Evolutionary conservation across 2,113 vertebrate species (phyloP), one percentile per base, ranked within the genome.

Genomic region (Lophura nycthemera): DNA sequence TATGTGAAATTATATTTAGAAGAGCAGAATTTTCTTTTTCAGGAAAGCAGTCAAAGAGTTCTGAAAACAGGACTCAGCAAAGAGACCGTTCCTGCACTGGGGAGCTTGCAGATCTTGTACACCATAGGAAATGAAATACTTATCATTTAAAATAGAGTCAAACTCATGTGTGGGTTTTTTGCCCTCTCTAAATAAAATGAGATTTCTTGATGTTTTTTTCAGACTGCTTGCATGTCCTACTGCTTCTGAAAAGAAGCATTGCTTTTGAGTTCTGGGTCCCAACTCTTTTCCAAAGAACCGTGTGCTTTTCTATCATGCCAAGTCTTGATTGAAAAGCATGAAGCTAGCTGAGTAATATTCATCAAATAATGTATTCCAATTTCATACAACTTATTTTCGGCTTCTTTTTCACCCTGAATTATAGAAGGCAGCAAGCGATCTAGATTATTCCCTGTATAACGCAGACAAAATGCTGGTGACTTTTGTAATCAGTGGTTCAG

Each of bases 1-100:
- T 82, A 72, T 66, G 71, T 9, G 10, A 1, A 69, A 86, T 90
- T 88, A 84, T 82, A 95, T 90, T 72, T 90, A 88, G 80, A 80
- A 52, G 3, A 42, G 66, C 7, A 4, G 61, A 27, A 20, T 87
- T 92, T 54, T 88, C 16, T 83, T 85, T 76, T 74, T 67, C 13
- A 40, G 64, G 47, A 0, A 0, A 80, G 72, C 4, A 5, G 83
- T 65, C 32, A 48, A 56, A 56, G n/a, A 48, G 25, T 36, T 72
- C 77, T 83, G 25, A 93, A 75, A 47, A 64, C 61, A 21, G 70
- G 86, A 78, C 24, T 71, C 83, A 56, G 38, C 8, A 3, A 69
- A 86, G 64, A 48, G 8, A n/a, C 34, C 83, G 42, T 29, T 93
- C 38, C 69, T 61, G 76, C 54, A 63, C 27, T 48, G 29, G 36